These are phyloP conservation scores for Aplysia californica DNA, from an alignment of 1,140 invertebrate species.

Conservation along the genomic window DNA sequence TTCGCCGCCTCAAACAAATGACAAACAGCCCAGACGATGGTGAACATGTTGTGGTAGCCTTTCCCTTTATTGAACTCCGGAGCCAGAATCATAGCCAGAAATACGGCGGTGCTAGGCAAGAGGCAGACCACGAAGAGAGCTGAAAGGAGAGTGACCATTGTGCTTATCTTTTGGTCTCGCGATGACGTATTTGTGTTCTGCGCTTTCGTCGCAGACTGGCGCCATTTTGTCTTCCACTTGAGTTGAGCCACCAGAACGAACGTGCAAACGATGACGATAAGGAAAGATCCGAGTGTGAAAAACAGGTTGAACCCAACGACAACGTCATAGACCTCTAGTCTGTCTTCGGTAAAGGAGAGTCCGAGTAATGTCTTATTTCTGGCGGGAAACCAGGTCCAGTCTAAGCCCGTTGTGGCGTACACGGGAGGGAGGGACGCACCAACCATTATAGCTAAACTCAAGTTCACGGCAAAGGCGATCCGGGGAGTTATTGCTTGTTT, in stretches of 20 bases:
- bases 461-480: neutral
- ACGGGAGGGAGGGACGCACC: neutral
- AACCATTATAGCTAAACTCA: neutral
- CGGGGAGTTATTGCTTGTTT: neutral
- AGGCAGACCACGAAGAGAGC: neutral
- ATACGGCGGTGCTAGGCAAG: neutral
- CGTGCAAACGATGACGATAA: neutral
- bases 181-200: neutral
- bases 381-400: neutral
- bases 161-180: neutral
- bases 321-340: neutral
- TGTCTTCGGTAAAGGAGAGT: neutral
- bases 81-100: neutral
- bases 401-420: neutral
- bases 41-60: too few species aligned
- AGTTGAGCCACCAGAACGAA: neutral
- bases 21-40: too few species aligned
- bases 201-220: neutral
- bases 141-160: neutral
- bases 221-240: neutral
- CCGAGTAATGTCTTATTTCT: constrained; percentile 8
- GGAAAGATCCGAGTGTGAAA: neutral
- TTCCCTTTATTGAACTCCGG: neutral
- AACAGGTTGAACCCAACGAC: neutral
- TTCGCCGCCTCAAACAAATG: too few species aligned